Evolutionary conservation across 2,113 vertebrate species (phyloP).

Genomic region (Xenopus borealis): DNA sequence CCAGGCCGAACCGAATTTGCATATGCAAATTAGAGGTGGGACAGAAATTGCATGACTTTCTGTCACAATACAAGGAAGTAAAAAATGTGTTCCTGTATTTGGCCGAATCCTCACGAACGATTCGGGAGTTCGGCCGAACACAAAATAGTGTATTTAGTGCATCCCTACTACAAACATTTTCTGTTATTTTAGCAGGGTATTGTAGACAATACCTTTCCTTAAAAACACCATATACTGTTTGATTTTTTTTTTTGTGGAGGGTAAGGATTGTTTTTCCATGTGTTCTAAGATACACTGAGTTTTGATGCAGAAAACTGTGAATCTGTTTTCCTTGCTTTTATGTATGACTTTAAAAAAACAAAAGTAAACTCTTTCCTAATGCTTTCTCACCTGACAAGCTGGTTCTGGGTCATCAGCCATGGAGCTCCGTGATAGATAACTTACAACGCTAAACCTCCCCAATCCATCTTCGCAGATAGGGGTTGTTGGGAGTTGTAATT

Average conservation of each 20-base stretch:
- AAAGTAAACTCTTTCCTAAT: neutral
- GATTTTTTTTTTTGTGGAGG: conserved; percentile 26
- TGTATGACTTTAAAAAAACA: neutral
- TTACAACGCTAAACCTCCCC: neutral
- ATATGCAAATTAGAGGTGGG: too few species aligned
- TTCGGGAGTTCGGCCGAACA: too few species aligned
- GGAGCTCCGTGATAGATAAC: neutral
- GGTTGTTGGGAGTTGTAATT: neutral
- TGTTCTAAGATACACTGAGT: conserved; percentile 41
- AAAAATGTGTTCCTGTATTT: too few species aligned
- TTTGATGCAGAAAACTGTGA: conserved; percentile 43
- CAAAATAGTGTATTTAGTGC: too few species aligned
- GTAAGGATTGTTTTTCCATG: conserved; percentile 19
- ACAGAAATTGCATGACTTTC: too few species aligned
- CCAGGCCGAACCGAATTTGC: too few species aligned
- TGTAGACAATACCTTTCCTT: conserved; percentile 25
- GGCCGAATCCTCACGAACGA: too few species aligned
- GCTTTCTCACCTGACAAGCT: conserved; percentile 7
- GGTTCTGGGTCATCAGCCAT: conserved; percentile 1
- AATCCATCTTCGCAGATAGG: neutral
- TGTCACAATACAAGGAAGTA: too few species aligned
- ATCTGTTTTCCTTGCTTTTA: conserved; percentile 12
- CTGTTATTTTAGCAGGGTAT: conserved; percentile 22
- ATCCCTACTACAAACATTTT: too few species aligned
- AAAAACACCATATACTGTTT: conserved; percentile 21